A percentile compares a stretch with the other conserved stretches of the same genome.
phyloP scores from a whole-genome alignment of 1,140 invertebrate species.

The Scaptomyza montana region DNA sequence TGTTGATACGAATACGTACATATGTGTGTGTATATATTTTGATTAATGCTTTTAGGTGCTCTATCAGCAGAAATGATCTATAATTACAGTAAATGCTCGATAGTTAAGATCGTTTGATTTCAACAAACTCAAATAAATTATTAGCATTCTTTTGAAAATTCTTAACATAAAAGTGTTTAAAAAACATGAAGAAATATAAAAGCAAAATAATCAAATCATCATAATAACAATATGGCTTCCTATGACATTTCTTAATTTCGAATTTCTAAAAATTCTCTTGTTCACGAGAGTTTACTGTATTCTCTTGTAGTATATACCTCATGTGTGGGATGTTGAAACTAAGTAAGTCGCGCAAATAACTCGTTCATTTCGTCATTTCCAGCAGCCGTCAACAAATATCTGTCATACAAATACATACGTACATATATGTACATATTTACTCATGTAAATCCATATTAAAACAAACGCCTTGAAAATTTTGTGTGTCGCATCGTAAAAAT shows the following conservation, averaged over 20 bases:
- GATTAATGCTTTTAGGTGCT: conserved; percentile 11
- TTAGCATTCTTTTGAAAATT: too few relatives aligned
- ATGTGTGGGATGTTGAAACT: conserved; percentile 47
- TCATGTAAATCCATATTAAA: conserved; percentile 39
- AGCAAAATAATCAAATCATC: too few relatives aligned
- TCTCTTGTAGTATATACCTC: not conserved
- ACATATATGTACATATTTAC: conserved; percentile 11
- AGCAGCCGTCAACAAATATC: conserved; percentile 69
- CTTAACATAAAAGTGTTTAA: too few relatives aligned
- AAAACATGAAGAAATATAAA: too few relatives aligned
- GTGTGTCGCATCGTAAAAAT: conserved; percentile 59
- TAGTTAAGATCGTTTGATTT: too few relatives aligned
- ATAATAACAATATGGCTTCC: too few relatives aligned
- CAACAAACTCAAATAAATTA: too few relatives aligned
- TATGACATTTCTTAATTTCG: too few relatives aligned
- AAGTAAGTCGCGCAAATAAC: conserved; percentile 73
- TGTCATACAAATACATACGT: conserved; percentile 42
- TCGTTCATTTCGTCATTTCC: conserved; percentile 75
- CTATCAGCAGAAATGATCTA: conserved; percentile 1
- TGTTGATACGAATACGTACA: conserved; percentile 2
- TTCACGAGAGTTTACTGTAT: not conserved
- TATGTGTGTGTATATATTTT: too few relatives aligned
- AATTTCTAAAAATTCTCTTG: too few relatives aligned
- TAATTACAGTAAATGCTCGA: not conserved
- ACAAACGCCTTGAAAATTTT: conserved; percentile 52